A percentile compares a stretch with the other conserved stretches of the same genome.
Conservation (phyloP, 2,797 vertebrate species). For the Pogonophryne albipinna region DNA sequence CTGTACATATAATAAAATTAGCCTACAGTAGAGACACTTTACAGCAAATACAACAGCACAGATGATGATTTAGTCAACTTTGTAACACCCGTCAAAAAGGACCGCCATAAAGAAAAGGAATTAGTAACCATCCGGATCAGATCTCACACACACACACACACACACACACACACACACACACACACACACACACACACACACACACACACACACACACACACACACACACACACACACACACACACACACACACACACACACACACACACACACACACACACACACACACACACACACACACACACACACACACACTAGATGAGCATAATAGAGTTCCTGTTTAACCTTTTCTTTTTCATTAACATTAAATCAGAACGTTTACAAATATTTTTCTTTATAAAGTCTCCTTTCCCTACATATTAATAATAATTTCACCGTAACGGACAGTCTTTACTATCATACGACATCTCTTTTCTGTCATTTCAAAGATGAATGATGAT, state of each 20-base stretch:
- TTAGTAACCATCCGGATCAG: no score
- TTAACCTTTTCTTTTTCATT: neutral
- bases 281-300: neutral
- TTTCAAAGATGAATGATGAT: slow-evolving; percentile 70
- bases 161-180: neutral
- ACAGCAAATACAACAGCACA: no score
- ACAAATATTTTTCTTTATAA: slow-evolving; percentile 7
- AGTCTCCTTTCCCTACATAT: slow-evolving; percentile 5
- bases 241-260: neutral
- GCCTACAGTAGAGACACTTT: no score
- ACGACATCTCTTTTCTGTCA: slow-evolving; percentile 57
- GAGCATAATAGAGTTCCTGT: no score
- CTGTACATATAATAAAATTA: no score
- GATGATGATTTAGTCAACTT: no score
- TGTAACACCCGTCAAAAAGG: no score
- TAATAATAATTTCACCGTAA: slow-evolving; percentile 29
- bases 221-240: slow-evolving; percentile 15
- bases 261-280: slow-evolving; percentile 17
- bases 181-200: no score
- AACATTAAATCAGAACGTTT: neutral
- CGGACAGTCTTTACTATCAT: slow-evolving; percentile 16
- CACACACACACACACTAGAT: neutral
- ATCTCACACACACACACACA: slow-evolving; percentile 12
- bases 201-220: slow-evolving; percentile 25
- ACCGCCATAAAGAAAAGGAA: no score